phyloP scores from a whole-genome alignment of 2,113 vertebrate genomes.

The Astatotilapia flaviijosephi region DNA sequence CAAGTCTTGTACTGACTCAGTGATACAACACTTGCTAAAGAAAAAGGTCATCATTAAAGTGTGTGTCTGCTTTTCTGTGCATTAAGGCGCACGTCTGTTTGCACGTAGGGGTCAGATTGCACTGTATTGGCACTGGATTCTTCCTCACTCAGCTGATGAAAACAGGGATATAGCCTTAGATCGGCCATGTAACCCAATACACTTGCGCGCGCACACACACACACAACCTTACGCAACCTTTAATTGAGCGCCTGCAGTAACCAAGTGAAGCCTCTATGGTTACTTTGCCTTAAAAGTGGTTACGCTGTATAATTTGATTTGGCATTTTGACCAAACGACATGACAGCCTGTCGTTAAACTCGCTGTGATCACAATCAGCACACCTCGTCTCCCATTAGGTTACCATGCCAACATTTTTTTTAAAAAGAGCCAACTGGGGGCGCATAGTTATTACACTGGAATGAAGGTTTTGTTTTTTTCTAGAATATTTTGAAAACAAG shows the following conservation, averaged over 20 bases:
- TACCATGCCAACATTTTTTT: neutral
- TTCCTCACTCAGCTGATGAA: constrained; percentile 59
- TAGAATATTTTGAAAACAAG: neutral
- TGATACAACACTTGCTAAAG: neutral
- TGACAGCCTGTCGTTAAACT: neutral
- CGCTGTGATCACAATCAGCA: neutral
- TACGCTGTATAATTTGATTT: constrained; percentile 17
- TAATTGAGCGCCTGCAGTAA: neutral
- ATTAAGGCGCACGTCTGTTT: neutral
- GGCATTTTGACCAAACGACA: neutral
- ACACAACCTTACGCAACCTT: constrained; percentile 21
- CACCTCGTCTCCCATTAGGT: neutral
- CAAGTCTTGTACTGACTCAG: neutral
- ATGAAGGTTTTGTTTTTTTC: neutral
- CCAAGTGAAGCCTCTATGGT: constrained; percentile 5
- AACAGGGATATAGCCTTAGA: constrained; percentile 33
- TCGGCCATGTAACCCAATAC: constrained; percentile 47
- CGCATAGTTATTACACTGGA: neutral
- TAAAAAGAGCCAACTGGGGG: neutral
- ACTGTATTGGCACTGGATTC: constrained; percentile 7
- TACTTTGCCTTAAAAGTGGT: constrained; percentile 13
- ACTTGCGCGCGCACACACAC: neutral
- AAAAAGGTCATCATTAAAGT: neutral
- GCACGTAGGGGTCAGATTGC: constrained; percentile 39
- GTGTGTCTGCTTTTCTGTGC: neutral